Conservation (phyloP, 2,797 vertebrate genomes). For the Oophaga sylvatica region DNA sequence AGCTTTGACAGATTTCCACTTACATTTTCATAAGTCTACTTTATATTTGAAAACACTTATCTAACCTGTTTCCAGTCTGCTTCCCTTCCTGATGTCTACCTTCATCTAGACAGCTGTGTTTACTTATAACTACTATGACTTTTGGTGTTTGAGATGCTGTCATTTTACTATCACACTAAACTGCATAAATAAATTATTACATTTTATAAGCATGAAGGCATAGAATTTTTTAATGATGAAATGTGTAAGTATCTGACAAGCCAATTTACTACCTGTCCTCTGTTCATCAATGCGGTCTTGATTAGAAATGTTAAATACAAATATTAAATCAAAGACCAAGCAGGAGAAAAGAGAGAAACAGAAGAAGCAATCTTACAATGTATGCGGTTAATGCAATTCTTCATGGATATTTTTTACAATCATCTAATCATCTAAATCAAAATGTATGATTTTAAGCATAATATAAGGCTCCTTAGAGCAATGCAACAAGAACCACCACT, state of each 20-base stretch:
- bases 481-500: neutral
- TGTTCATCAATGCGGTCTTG: neutral
- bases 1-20: conserved; percentile 43
- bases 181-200: neutral
- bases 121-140: conserved; percentile 14
- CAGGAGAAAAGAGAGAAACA: neutral
- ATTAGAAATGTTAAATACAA: neutral
- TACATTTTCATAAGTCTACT: conserved; percentile 39
- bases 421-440: neutral
- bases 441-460: neutral
- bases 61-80: conserved; percentile 34
- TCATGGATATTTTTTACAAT: neutral
- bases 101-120: conserved; percentile 36
- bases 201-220: neutral
- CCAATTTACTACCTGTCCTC: neutral
- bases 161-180: conserved; percentile 14
- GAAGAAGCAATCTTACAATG: neutral
- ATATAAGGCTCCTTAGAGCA: neutral
- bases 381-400: neutral
- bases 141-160: conserved; percentile 3
- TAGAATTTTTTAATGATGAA: neutral
- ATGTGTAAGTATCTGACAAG: neutral
- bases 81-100: conserved; percentile 29
- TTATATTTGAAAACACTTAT: conserved; percentile 38
- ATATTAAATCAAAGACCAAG: too few relatives aligned